These are phyloP conservation scores for Gymnobelideus leadbeateri DNA, from an alignment of 2,113 vertebrate species.

Conservation along the genomic window DNA sequence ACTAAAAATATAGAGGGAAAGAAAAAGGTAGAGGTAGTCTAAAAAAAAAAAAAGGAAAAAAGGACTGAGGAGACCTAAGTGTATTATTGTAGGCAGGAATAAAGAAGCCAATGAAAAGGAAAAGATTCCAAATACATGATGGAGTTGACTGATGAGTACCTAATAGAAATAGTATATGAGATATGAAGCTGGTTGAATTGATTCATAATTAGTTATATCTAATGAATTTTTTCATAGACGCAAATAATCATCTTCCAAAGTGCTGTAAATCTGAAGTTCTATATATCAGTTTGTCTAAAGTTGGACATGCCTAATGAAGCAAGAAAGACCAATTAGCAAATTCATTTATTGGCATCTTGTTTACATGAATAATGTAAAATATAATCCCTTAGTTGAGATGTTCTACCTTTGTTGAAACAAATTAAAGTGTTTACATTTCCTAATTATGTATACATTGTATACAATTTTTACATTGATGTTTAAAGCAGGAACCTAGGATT, in stretches of 20 bases:
- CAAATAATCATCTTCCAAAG: background rate
- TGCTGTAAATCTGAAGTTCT: background rate
- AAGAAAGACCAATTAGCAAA: slow-evolving; percentile 18
- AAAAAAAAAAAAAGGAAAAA: too few species aligned
- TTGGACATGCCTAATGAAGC: background rate
- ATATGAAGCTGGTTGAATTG: background rate
- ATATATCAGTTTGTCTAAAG: background rate
- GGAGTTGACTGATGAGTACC: background rate
- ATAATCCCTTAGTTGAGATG: slow-evolving; percentile 9
- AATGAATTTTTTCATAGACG: background rate
- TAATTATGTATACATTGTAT: background rate
- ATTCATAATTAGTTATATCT: background rate
- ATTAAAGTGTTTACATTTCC: background rate
- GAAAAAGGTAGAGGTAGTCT: background rate
- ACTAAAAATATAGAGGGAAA: background rate
- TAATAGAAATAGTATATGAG: background rate
- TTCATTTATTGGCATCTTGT: background rate
- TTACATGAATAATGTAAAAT: background rate
- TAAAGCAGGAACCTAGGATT: background rate
- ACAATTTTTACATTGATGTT: background rate
- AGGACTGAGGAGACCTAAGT: background rate
- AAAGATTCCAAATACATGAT: background rate
- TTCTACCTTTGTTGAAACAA: background rate
- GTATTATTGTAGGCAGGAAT: background rate
- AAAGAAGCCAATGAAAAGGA: background rate